Percentiles rank a stretch among this genome's conserved stretches.
Conservation (phyloP, 2,797 vertebrate genomes). For the Epinephelus awoara region DNA sequence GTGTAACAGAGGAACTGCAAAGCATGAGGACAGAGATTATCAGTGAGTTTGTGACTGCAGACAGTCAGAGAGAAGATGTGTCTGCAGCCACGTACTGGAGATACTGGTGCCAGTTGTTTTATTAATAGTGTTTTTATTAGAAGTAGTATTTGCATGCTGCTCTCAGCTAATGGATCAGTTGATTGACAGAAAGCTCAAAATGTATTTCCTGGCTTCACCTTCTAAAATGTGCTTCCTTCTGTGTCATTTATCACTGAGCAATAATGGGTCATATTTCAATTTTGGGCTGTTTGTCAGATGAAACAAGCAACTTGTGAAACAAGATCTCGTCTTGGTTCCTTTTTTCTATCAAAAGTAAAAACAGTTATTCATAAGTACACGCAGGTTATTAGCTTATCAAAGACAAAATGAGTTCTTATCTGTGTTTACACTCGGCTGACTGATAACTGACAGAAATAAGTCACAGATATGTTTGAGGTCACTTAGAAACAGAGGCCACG, state of each 20-base stretch:
- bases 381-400: background rate
- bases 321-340: background rate
- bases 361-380: background rate
- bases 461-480: constrained; percentile 2
- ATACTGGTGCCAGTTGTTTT: too few relatives aligned
- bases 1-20: constrained; percentile 33
- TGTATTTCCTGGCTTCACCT: background rate
- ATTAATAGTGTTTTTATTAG: background rate
- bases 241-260: too few relatives aligned
- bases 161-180: too few relatives aligned
- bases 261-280: background rate
- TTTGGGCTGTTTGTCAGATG: background rate
- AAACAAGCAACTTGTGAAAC: background rate
- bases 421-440: background rate
- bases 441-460: background rate
- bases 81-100: background rate
- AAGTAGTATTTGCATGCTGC: background rate
- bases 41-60: constrained; percentile 61
- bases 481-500: background rate
- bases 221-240: too few relatives aligned
- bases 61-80: background rate
- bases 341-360: background rate
- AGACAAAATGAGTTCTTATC: background rate
- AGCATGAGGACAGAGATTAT: constrained; percentile 39
- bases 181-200: background rate